These are phyloP conservation scores for Sebastes hopkinsi DNA, from an alignment of 2,797 vertebrate genomes.

Conservation along the genomic window DNA sequence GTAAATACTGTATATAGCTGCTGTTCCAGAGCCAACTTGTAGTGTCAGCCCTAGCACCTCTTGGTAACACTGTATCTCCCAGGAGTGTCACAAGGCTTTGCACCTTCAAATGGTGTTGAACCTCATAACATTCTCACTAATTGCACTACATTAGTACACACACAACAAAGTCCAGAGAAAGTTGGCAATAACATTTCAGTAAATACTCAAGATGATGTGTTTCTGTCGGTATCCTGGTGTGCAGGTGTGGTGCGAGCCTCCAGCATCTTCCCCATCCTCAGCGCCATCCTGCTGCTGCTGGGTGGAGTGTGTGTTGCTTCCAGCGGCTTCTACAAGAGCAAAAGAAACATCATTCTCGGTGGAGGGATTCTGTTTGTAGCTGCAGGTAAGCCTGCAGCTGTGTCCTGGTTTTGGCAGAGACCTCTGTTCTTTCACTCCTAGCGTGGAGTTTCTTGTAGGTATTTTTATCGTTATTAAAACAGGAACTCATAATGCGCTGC, in stretches of 20 bases:
- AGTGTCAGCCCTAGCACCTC: slow-evolving; percentile 20
- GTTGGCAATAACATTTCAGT: neutral
- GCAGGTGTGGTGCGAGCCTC: slow-evolving; percentile 94
- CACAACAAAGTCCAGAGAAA: no score
- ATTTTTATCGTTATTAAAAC: neutral
- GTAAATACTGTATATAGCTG: neutral
- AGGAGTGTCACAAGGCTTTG: slow-evolving; percentile 25
- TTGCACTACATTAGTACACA: neutral
- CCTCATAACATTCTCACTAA: neutral
- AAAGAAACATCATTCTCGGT: slow-evolving; percentile 92
- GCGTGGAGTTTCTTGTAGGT: neutral
- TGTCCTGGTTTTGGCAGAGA: neutral
- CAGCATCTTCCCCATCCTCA: slow-evolving; percentile 96
- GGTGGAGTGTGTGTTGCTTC: slow-evolving; percentile 93
- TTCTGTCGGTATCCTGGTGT: neutral
- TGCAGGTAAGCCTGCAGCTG: slow-evolving; percentile 81
- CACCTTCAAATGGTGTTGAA: slow-evolving; percentile 15
- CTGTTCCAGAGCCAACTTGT: slow-evolving; percentile 16
- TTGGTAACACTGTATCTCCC: slow-evolving; percentile 5
- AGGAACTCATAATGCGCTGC: neutral
- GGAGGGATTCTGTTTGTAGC: slow-evolving; percentile 94
- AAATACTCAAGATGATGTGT: neutral
- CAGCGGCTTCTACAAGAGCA: slow-evolving; percentile 92
- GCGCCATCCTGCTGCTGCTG: slow-evolving; percentile 91
- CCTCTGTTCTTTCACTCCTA: neutral